These are phyloP conservation scores for Thermophis baileyi DNA, from an alignment of 2,113 vertebrate species.

Conservation along the genomic window DNA sequence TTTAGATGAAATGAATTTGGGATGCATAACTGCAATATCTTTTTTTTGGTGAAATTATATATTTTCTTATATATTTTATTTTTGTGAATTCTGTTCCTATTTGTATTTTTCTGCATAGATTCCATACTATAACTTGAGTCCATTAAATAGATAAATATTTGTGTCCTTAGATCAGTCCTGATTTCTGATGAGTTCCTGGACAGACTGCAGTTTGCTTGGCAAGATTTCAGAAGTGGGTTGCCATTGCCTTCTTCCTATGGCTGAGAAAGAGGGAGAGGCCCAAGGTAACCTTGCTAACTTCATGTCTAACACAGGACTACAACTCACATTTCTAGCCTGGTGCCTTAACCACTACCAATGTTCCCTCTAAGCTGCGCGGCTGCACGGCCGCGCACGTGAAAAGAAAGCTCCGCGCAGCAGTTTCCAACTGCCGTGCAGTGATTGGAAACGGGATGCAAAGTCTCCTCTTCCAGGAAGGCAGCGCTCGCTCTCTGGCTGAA, in stretches of 20 bases:
- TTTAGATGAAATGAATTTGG: neutral
- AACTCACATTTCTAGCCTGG: neutral
- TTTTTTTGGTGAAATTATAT: neutral
- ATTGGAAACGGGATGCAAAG: too few species aligned
- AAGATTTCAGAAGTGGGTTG: neutral
- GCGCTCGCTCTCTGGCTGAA: too few species aligned
- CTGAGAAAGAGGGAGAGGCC: too few species aligned
- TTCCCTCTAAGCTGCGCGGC: too few species aligned
- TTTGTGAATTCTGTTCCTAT: neutral
- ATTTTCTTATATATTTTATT: neutral
- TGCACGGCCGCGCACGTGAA: too few species aligned
- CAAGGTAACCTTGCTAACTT: neutral
- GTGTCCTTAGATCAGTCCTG: neutral
- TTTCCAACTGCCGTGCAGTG: too few species aligned
- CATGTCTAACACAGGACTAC: neutral
- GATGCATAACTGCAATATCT: neutral
- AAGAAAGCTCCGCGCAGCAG: too few species aligned
- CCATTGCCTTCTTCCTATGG: too few species aligned
- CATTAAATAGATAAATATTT: neutral
- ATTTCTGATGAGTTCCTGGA: neutral
- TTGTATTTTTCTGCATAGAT: neutral
- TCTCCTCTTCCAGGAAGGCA: too few species aligned
- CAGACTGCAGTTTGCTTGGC: neutral
- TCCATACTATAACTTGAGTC: neutral
- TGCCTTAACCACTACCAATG: neutral